Evolutionary conservation across 92 coral and sea anemone species (phyloP), one percentile per base, ranked within the genome.

Genomic region (Phenganax subtilis): DNA sequence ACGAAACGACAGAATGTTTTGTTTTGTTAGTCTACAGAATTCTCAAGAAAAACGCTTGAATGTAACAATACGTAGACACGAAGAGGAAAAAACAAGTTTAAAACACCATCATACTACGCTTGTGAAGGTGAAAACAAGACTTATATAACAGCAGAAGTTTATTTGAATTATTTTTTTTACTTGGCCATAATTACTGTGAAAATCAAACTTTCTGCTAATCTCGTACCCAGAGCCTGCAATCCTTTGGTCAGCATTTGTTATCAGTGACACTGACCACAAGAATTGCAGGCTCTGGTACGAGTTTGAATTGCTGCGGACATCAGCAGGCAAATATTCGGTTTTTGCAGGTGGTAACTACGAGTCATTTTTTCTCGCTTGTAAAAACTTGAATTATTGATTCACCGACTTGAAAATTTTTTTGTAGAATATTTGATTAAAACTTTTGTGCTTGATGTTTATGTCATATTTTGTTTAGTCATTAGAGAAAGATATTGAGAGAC

Each of bases 401-500:
- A 51, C 79, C 8, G 12, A 56, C 30, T 74, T 74, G 52, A 2
- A 14, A 51, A 52, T 25, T 75, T 16, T 16, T 54, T 75, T 53
- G 27, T 0, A 54, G 28, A 52, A 64, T 16, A 8, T 75, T 25
- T 75, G 17, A 10, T 20, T 20, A 20, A 20, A 20, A 20, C 25
- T 20, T 20, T 20, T 20, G 25, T 20, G 25, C 44, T 30, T 68
- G 27, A 12, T 51, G 28, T 4, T 37, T 16, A 0, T 51, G 59
- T n/a, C 8, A 37, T 62, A 59, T 86, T 76, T 20, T n/a, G 52
- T 62, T 10, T 71, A 96, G 99, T 90, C 99, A 8, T 78, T 96
- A 12, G 92, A 96, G 80, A 97, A 92, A 79, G 97, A 96, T 57
- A 82, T 92, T 31, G 89, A 96, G 69, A 81, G 97, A 3, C 99